Conservation (phyloP, 2,797 vertebrate species). For the Pithecia hirsuta region DNA sequence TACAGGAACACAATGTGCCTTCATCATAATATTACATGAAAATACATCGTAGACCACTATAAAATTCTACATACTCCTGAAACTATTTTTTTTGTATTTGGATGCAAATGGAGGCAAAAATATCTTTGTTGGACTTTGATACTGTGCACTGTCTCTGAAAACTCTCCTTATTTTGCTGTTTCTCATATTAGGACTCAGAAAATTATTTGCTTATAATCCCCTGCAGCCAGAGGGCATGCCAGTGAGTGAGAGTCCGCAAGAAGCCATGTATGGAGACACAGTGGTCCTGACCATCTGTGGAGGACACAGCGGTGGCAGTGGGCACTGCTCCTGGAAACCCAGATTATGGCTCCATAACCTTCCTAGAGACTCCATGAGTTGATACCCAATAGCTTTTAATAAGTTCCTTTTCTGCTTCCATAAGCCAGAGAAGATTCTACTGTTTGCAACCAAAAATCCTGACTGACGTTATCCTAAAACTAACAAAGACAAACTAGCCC, state of each 20-base stretch:
- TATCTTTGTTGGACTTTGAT: neutral
- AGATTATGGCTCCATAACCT: neutral
- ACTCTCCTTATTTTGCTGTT: neutral
- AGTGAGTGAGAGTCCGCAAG: too few relatives aligned
- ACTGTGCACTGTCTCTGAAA: neutral
- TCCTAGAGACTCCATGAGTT: neutral
- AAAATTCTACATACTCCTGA: neutral
- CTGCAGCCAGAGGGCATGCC: neutral
- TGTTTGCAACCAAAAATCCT: neutral
- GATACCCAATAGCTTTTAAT: neutral
- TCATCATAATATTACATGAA: neutral
- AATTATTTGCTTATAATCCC: neutral
- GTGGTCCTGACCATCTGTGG: neutral
- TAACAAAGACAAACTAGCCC: neutral
- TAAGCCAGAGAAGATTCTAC: neutral
- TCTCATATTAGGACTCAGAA: neutral
- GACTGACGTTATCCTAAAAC: neutral
- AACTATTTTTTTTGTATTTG: constrained; percentile 24
- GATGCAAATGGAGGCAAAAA: constrained; percentile 26
- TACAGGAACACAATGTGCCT: neutral
- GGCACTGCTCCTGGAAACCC: neutral
- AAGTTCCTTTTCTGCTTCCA: neutral
- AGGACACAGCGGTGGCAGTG: too few relatives aligned
- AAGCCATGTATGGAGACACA: neutral
- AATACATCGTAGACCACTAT: neutral